These are phyloP conservation scores for Muricea muricata DNA, from an alignment of 92 coral and sea anemone genomes.

Conservation along the genomic window DNA sequence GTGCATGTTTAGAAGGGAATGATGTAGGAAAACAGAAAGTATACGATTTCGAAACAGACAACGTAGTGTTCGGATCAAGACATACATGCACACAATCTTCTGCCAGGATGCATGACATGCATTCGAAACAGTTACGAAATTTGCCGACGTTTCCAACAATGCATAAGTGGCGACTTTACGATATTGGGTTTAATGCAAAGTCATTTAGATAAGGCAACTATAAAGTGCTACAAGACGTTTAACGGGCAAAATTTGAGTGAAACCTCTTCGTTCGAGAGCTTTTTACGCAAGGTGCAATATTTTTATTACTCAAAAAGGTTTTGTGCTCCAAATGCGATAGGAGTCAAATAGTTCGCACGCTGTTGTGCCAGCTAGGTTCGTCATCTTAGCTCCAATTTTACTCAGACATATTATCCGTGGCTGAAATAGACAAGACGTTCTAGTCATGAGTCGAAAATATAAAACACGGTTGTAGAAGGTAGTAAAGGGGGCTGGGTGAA, in stretches of 20 bases:
- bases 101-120: not conserved
- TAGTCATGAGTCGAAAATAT: too few species aligned
- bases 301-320: constrained; percentile 36
- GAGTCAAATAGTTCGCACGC: not conserved
- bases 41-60: too few species aligned
- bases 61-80: too few species aligned
- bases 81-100: not conserved
- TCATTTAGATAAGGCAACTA: not conserved
- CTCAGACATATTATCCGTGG: too few species aligned
- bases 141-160: not conserved
- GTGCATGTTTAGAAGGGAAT: too few species aligned
- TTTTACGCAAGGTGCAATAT: constrained; percentile 21
- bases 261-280: constrained; percentile 34
- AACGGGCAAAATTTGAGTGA: constrained; percentile 12
- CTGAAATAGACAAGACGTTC: too few species aligned
- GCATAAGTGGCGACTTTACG: not conserved
- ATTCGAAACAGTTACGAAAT: not conserved
- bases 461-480: too few species aligned
- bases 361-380: too few species aligned
- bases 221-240: not conserved
- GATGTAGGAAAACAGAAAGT: too few species aligned
- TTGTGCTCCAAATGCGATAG: not conserved
- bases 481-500: too few species aligned
- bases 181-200: constrained; percentile 11
- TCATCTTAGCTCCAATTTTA: too few species aligned